Evolutionary conservation across 2,113 vertebrate species (phyloP), one percentile per base, ranked within the genome.

Genomic region (Formicarius rufipectus): DNA sequence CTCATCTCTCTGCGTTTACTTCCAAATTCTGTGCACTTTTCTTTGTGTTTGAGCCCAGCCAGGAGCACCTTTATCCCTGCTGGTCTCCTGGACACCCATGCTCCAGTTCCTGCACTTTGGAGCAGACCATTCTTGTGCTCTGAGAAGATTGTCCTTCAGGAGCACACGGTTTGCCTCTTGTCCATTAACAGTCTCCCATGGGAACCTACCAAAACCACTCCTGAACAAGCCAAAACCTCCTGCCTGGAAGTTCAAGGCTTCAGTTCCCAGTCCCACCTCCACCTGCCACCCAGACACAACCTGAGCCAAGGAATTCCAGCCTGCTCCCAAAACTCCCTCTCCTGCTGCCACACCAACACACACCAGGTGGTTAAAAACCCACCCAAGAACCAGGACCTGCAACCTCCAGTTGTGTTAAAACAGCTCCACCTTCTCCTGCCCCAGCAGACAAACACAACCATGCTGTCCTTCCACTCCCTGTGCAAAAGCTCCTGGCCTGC

Each of bases 271-370:
- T 84, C 64, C 49, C 28, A 44, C 24, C 91, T 78, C 49, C 27
- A 44, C 28, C 9, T 0, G 0, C 59, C n/a, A 37, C 15, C 15
- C 50, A 52, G 22, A 28, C 7, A 53, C 21, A 66, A n/a, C n/a
- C 17, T 10, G 9, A 7, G 3, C 9, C 59, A 81, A n/a, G 2
- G 4, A 81, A 77, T 16, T 16, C 18, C 79, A 78, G 3, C 9
- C 31, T 25, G 0, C 13, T 49, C 49, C 42, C 19, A 8, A 25
- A 78, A 10, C 8, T 19, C 2, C 14, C 4, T 2, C 0, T 13
- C 27, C 31, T 42, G 37, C 30, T 72, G 75, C 45, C 50, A 24
- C 30, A 45, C 28, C 62, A 82, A 23, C 59, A n/a, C 2, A 15
- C 3, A 31, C 19, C 22, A 37, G 21, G 5, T 0, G 12, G 39